Percentiles rank a stretch among this genome's conserved stretches.
phyloP scores from a whole-genome alignment of 2,797 vertebrate genomes.

The Sciurus vulgaris region DNA sequence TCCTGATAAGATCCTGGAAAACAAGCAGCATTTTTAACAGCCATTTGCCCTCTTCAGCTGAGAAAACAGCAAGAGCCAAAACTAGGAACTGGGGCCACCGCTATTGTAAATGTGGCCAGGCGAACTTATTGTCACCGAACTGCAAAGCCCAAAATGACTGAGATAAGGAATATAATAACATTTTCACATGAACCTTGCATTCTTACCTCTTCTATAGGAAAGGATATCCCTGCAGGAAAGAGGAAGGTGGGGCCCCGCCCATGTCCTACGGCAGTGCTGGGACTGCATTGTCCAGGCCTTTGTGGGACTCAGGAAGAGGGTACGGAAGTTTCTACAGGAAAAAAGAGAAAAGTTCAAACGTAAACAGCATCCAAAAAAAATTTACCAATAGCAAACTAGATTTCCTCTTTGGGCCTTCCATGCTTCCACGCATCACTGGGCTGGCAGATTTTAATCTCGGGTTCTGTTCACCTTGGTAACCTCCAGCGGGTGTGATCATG shows the following conservation, averaged over 20 bases:
- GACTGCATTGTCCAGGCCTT: constrained; percentile 90
- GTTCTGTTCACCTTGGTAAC: constrained; percentile 79
- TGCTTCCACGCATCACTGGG: constrained; percentile 55
- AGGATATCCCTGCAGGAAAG: constrained; percentile 95
- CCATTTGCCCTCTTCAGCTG: constrained; percentile 85
- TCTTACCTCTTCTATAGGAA: constrained; percentile 90
- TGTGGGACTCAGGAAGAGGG: constrained; percentile 91
- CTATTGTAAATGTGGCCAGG: constrained; percentile 74
- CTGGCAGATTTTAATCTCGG: constrained; percentile 82
- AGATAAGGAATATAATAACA: constrained; percentile 86
- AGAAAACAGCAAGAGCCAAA: constrained; percentile 82
- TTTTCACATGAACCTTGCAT: constrained; percentile 87
- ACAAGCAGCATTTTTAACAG: constrained; percentile 82
- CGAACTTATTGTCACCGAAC: constrained; percentile 72
- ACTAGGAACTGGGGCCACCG: constrained; percentile 69
- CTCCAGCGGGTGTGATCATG: constrained; percentile 60
- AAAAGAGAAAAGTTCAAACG: constrained; percentile 90
- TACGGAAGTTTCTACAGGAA: constrained; percentile 92
- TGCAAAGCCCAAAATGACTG: constrained; percentile 83
- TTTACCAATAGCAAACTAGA: constrained; percentile 87
- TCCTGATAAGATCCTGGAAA: constrained; percentile 89
- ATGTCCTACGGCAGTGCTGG: constrained; percentile 85
- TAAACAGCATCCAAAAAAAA: constrained; percentile 90
- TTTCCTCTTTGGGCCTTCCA: constrained; percentile 84
- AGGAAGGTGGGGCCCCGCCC: constrained; percentile 92